phyloP scores from a whole-genome alignment of 2,113 vertebrate genomes.

The Phaethornis superciliosus region DNA sequence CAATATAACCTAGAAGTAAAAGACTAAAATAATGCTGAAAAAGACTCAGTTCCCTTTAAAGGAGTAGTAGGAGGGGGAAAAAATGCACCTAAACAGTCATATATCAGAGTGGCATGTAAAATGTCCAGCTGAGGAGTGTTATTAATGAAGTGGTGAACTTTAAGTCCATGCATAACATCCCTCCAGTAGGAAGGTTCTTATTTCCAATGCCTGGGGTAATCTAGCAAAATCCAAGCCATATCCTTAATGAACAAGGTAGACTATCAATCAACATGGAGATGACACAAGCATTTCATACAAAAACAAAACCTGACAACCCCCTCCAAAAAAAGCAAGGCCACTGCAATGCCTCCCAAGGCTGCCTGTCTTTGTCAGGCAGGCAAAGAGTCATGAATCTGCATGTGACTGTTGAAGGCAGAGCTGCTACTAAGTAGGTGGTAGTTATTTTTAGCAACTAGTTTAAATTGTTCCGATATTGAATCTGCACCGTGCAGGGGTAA shows the following conservation, averaged over 20 bases:
- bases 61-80: background rate
- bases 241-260: slow-evolving; percentile 74
- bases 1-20: background rate
- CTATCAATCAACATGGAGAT: slow-evolving; percentile 70
- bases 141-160: slow-evolving; percentile 73
- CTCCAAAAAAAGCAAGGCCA: slow-evolving; percentile 13
- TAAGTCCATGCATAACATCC: slow-evolving; percentile 63
- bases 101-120: slow-evolving; percentile 47
- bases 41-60: slow-evolving; percentile 43
- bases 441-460: slow-evolving; percentile 56
- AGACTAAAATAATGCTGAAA: slow-evolving; percentile 1
- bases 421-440: slow-evolving; percentile 21
- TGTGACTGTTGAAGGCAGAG: slow-evolving; percentile 13
- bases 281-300: slow-evolving; percentile 58
- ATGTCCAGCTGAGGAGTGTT: slow-evolving; percentile 62
- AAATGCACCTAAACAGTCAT: slow-evolving; percentile 59
- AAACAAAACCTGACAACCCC: background rate
- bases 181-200: slow-evolving; percentile 65
- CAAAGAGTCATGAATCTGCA: slow-evolving; percentile 26
- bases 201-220: slow-evolving; percentile 70
- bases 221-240: slow-evolving; percentile 52
- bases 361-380: background rate
- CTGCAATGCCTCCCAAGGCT: slow-evolving; percentile 38
- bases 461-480: slow-evolving; percentile 57
- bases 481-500: slow-evolving; percentile 58